Evolutionary conservation across 37 sponge, comb jelly and placozoan species (phyloP), one percentile per base, ranked within the genome.

Genomic region (Chondrilla cf. caribensis): DNA sequence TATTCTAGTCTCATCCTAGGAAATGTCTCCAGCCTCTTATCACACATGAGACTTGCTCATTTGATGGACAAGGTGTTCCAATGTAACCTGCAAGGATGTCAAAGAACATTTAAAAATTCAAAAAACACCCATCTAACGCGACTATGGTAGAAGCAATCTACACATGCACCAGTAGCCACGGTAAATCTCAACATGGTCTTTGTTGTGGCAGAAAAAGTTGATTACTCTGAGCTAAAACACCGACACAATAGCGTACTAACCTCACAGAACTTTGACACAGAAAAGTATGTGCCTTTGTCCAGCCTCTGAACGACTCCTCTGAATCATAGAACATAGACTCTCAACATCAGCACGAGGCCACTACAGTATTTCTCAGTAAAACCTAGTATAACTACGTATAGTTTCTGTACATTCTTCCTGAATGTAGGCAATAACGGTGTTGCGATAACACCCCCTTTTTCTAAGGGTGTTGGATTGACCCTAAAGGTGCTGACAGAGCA

Each of bases 21-120:
- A 62, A 26, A 62, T 62, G 64, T 62, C 64, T 29, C 64, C 64
- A 62, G 22, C 64, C 64, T 62, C 22, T 62, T 62, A 15, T 62
- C 64, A 7, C 64, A 62, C 64, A 62, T 62, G 64, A 62, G 64
- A 62, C 28, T 62, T 62, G 64, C 64, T 62, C 64, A 62, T 62
- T 22, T 62, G 29, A 62, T 62, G 64, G 64, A 62, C 7, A 62
- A 22, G 29, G 7, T 22, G 5, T 62, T 80, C 19, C 60, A 31
- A 8, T 80, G 81, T 80, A 22, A 42, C 28, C 59, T 80, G 64
- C 64, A 80, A 58, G 81, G 81, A 29, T 80, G 81, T 38, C 81
- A 80, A 60, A 80, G 81, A 35, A 80, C 81, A 19, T 80, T 80
- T 58, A 54, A 35, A 5, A 80, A 80, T 26, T 80, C n/a, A n/a